A percentile compares a stretch with the other conserved stretches of the same genome.
Conservation (phyloP, 37 sponge, comb jelly and placozoan species). For the Petrosia ficiformis region DNA sequence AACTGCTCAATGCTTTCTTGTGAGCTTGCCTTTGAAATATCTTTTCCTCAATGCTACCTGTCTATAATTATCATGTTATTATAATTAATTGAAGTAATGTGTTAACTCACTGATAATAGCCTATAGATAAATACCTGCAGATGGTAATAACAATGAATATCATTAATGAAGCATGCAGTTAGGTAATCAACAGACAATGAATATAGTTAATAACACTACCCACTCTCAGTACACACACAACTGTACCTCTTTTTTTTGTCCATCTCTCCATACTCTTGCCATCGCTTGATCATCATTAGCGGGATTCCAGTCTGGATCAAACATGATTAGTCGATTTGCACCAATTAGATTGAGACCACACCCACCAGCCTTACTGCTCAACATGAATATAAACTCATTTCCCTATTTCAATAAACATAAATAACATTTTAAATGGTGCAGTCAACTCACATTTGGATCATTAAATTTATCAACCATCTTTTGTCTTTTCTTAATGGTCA, state of each 20-base stretch:
- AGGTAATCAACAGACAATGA: too few relatives aligned
- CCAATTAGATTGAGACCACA: constrained; percentile 98
- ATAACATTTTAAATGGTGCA: not conserved
- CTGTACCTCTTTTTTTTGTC: constrained; percentile 91
- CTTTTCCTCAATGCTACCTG: constrained; percentile 96
- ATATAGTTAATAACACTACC: too few relatives aligned
- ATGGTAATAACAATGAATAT: not conserved
- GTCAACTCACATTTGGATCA: constrained; percentile 62
- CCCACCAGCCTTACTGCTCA: constrained; percentile 99
- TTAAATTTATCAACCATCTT: constrained; percentile 98
- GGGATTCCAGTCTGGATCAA: constrained; percentile 99
- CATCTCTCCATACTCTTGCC: constrained; percentile 97
- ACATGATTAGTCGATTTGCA: constrained; percentile 95
- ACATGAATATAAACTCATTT: constrained; percentile 92
- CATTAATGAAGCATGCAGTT: not conserved
- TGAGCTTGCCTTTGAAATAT: constrained; percentile 94
- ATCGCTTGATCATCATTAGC: constrained; percentile 97
- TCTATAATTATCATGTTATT: constrained; percentile 28
- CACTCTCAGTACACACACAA: too few relatives aligned
- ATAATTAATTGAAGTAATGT: not conserved
- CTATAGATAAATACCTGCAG: constrained; percentile 85
- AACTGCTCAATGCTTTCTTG: constrained; percentile 98
- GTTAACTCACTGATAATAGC: constrained; percentile 75
- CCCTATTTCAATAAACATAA: constrained; percentile 34
- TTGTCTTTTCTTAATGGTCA: constrained; percentile 92